Conservation (phyloP, 2,113 vertebrate genomes). For the Hepsetus odoe region DNA sequence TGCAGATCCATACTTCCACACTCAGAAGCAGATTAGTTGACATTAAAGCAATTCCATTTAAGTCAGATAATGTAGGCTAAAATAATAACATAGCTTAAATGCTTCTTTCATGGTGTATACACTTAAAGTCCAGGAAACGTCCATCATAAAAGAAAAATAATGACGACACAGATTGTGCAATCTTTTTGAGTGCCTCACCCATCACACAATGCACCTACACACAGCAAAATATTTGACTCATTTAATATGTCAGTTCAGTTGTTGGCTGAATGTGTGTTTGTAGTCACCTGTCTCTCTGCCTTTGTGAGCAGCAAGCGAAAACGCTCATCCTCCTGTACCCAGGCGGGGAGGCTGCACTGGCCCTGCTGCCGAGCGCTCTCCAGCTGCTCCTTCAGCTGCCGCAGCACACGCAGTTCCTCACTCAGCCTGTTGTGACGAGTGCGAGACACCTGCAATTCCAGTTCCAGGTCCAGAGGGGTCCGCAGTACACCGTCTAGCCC, state of each 20-base stretch:
- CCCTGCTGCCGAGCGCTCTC: constrained; percentile 87
- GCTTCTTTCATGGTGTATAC: neutral
- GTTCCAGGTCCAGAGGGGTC: constrained; percentile 91
- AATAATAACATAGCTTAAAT: neutral
- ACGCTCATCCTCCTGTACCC: constrained; percentile 88
- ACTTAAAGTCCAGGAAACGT: neutral
- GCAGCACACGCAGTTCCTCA: constrained; percentile 88
- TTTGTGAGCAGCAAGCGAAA: constrained; percentile 87
- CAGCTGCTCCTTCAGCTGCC: constrained; percentile 88
- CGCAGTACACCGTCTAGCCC: constrained; percentile 85
- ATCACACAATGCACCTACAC: neutral
- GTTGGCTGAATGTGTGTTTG: neutral
- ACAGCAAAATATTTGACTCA: neutral
- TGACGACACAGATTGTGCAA: neutral
- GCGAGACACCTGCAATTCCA: constrained; percentile 93
- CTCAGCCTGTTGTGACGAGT: constrained; percentile 86
- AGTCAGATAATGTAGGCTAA: neutral
- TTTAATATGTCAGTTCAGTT: neutral
- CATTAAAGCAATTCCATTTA: too few species aligned
- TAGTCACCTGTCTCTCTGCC: constrained; percentile 86
- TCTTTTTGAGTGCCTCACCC: neutral
- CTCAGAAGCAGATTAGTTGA: too few species aligned
- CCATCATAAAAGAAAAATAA: constrained; percentile 1
- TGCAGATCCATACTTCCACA: too few species aligned
- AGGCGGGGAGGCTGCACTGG: constrained; percentile 82